phyloP scores from a whole-genome alignment of 2,888 invertebrate genomes.

The Drosophila quinaria region DNA sequence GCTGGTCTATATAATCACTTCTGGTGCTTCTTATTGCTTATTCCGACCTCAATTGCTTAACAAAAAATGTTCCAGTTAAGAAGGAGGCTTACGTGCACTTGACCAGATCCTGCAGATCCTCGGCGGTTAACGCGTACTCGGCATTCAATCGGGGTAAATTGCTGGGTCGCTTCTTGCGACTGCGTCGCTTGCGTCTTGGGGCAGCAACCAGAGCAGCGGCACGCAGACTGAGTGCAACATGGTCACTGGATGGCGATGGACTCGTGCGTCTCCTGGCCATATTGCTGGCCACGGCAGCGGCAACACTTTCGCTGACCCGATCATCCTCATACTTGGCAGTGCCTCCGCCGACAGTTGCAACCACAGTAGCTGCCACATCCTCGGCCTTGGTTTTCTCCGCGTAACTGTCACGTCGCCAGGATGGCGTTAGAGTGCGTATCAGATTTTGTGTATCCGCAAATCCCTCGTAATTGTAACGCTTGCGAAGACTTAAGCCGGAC shows the following conservation, averaged over 20 bases:
- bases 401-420: conserved; percentile 82
- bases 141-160: conserved; percentile 48
- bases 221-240: conserved; percentile 18
- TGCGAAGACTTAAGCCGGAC: conserved; percentile 78
- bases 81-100: conserved; percentile 83
- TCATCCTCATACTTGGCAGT: conserved; percentile 48
- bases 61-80: neutral
- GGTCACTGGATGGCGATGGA: conserved; percentile 49
- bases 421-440: conserved; percentile 77
- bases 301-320: conserved; percentile 29
- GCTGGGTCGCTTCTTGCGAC: conserved; percentile 27
- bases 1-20: no score
- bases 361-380: conserved; percentile 31
- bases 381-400: conserved; percentile 72
- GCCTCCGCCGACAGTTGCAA: conserved; percentile 3
- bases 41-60: neutral
- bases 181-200: conserved; percentile 31
- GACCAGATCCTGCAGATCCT: conserved; percentile 82
- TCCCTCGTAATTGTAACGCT: conserved; percentile 83
- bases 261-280: conserved; percentile 39
- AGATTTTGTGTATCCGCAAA: conserved; percentile 80
- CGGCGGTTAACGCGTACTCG: conserved; percentile 75
- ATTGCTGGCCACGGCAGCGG: conserved; percentile 28
- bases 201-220: conserved; percentile 9
- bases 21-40: no score